phyloP scores from a whole-genome alignment of 2,113 vertebrate species.

The Alaudala cheleensis region DNA sequence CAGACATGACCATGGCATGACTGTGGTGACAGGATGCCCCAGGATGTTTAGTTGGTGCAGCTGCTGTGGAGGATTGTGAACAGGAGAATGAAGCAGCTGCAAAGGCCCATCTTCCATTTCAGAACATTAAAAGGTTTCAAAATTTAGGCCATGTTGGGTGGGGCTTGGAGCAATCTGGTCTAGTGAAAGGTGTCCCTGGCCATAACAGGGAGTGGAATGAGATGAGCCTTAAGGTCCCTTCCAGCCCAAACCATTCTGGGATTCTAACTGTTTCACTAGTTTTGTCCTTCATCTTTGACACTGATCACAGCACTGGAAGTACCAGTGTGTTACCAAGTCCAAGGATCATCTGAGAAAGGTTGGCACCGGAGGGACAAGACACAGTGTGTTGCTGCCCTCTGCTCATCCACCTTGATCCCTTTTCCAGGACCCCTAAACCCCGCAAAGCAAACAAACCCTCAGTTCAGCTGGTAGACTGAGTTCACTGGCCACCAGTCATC shows the following conservation, averaged over 20 bases:
- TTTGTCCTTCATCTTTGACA: neutral
- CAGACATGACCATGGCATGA: rapidly evolving
- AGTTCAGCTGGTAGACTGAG: neutral
- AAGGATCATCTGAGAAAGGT: neutral
- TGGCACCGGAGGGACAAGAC: neutral
- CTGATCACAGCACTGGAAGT: neutral
- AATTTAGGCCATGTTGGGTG: neutral
- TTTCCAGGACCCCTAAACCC: neutral
- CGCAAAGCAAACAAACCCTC: neutral
- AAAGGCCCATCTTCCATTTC: neutral
- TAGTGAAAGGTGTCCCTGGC: neutral
- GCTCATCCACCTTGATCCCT: neutral
- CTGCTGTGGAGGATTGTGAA: neutral
- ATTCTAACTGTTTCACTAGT: neutral
- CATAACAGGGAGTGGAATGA: neutral
- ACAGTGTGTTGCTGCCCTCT: neutral
- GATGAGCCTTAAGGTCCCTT: neutral
- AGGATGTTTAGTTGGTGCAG: neutral
- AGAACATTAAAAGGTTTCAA: neutral
- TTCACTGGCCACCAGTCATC: neutral
- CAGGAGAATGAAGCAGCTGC: neutral
- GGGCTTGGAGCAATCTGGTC: neutral
- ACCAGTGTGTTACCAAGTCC: neutral
- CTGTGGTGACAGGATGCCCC: neutral
- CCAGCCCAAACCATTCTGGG: neutral